Percentiles rank a stretch among this genome's conserved stretches.
Conservation (phyloP, 1,140 invertebrate species). For the Diprion similis region DNA sequence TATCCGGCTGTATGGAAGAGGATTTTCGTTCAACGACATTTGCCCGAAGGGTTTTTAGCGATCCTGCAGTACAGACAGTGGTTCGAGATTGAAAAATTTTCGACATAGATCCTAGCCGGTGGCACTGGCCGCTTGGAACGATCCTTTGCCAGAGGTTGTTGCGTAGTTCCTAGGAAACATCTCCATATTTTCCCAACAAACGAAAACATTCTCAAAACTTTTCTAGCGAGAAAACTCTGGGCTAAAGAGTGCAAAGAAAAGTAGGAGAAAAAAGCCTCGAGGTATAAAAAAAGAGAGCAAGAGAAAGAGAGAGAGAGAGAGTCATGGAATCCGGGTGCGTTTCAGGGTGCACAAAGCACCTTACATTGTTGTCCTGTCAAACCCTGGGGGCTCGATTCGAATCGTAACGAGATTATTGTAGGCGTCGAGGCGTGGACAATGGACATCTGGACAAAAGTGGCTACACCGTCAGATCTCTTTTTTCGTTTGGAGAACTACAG, state of each 20-base stretch:
- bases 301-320: slow-evolving; percentile 10
- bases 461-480: slow-evolving; percentile 5
- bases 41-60: too few species aligned
- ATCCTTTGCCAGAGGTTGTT: background rate
- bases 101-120: background rate
- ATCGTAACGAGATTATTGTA: slow-evolving; percentile 58
- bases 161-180: slow-evolving; percentile 27
- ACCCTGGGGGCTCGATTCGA: slow-evolving; percentile 38
- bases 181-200: slow-evolving; percentile 49
- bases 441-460: slow-evolving; percentile 29
- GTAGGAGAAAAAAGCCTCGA: slow-evolving; percentile 9
- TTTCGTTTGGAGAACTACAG: background rate
- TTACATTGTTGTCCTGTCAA: slow-evolving; percentile 53
- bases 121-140: background rate
- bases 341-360: slow-evolving; percentile 46
- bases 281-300: background rate
- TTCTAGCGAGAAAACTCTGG: slow-evolving; percentile 13
- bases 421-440: slow-evolving; percentile 51
- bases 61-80: too few species aligned
- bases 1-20: too few species aligned
- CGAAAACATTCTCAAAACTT: slow-evolving; percentile 47
- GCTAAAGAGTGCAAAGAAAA: slow-evolving; percentile 14
- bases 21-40: too few species aligned
- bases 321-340: slow-evolving; percentile 20
- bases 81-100: background rate